Evolutionary conservation across 2,888 invertebrate genomes (phyloP).

Genomic region (Dyspetes luteomarginatus): DNA sequence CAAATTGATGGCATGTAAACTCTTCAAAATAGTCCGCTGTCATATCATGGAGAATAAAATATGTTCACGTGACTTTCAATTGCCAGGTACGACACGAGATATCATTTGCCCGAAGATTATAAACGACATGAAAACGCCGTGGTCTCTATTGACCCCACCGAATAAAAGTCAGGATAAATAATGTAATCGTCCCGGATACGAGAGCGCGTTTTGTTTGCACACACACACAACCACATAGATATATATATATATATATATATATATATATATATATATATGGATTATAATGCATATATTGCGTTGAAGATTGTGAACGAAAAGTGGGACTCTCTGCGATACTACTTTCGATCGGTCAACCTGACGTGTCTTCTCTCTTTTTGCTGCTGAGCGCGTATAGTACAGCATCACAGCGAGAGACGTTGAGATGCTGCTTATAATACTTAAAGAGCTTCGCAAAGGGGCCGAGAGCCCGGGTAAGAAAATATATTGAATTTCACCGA

Average conservation of each 20-base stretch:
- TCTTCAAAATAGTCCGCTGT: background rate
- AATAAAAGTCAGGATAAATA: background rate
- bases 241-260: too few species aligned
- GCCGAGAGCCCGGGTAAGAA: constrained; percentile 42
- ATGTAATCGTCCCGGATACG: constrained; percentile 33
- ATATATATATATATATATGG: background rate
- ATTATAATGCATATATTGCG: background rate
- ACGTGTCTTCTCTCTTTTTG: constrained; percentile 20
- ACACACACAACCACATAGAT: background rate
- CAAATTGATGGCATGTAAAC: too few species aligned
- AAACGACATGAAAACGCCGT: background rate
- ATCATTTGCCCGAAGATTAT: constrained; percentile 29
- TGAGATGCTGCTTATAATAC: constrained; percentile 29
- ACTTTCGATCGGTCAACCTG: constrained; percentile 72
- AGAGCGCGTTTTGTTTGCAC: background rate
- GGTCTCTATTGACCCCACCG: background rate
- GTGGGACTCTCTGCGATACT: constrained; percentile 69
- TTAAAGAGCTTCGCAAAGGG: constrained; percentile 50
- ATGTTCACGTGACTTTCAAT: constrained; percentile 52
- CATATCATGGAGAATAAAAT: constrained; percentile 6
- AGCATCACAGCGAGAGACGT: constrained; percentile 35
- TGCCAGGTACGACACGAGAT: constrained; percentile 25
- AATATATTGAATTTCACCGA: constrained; percentile 78
- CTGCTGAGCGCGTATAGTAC: constrained; percentile 16
- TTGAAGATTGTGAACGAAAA: constrained; percentile 64